Base-by-base conservation (phyloP, 2,888 invertebrate genomes). In the Oasisia sp. region DNA sequence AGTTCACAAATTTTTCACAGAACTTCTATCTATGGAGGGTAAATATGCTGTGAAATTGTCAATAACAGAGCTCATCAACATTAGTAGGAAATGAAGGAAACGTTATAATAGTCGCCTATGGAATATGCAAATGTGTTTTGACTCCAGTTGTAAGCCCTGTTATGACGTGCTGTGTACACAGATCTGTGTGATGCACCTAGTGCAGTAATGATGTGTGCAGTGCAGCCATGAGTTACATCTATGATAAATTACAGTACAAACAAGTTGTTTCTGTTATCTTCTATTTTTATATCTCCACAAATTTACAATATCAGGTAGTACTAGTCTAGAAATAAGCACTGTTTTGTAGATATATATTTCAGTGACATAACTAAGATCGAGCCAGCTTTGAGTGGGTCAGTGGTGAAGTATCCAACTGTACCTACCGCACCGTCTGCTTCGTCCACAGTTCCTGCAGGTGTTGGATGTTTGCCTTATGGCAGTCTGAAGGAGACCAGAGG, bases 361-460 rank as follows among this genome's bases (percentile, higher is more conserved):
- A 74, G 27, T 19, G 74, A 91, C 8, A 96, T 97, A 96, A 97
- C 27, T 50, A 14, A 7, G 14, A 50, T 50, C 50, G 0, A 50
- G 50, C 9, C 14, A n/a, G 19, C 74, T 74, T 74, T n/a, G 74
- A 74, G 19, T 27, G 19, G 0, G n/a, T 74, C 74, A 27, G n/a
- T 74, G 74, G 5, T 27, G 74, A 14, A 27, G 19, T 74, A 19
- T n/a, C 27, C 27, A 27, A 27, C 3, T 19, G 74, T 74, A 74
- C 74, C n/a, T 74, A 98, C 98, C 98, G 98, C 19, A 98, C 97
- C 93, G 97, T 97, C 94, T 97, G 97, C 92, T 97, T 95, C 0
- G 98, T 97, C 99, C 99, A 99, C 94, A 97, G 97, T 44, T 97
- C 97, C 96, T 98, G 98, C 89, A 98, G 95, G 92, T 97, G 97